Percentiles rank a stretch among this genome's conserved stretches.
Evolutionary conservation across 2,797 vertebrate genomes (phyloP).

Genomic region (Epinephelus coioides): DNA sequence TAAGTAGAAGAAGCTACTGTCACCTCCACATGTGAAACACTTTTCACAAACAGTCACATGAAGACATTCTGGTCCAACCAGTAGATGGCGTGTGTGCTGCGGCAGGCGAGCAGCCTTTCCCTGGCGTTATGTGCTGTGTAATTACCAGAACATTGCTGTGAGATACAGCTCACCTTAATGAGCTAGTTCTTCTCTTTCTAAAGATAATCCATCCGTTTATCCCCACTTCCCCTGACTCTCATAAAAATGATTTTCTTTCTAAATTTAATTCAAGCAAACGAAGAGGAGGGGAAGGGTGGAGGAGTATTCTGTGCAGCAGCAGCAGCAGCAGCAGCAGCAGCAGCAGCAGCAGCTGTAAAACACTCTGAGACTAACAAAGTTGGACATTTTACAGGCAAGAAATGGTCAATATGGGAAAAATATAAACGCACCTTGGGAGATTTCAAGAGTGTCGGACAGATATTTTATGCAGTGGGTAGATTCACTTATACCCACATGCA

Average conservation of each 20-base stretch:
- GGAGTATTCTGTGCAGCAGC: conserved; percentile 3
- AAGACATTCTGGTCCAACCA: conserved; percentile 29
- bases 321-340: conserved; percentile 42
- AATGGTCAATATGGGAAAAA: conserved; percentile 65
- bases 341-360: conserved; percentile 60
- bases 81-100: conserved; percentile 59
- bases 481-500: conserved; percentile 21
- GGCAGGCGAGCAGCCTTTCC: conserved; percentile 48
- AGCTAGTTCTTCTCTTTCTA: conserved; percentile 82
- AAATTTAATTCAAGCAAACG: conserved; percentile 79
- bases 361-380: conserved; percentile 63
- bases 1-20: too few relatives aligned
- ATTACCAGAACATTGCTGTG: conserved; percentile 81
- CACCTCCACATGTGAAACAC: too few relatives aligned
- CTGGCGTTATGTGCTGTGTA: conserved; percentile 74
- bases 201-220: conserved; percentile 84
- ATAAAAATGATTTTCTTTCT: conserved; percentile 84
- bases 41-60: not conserved
- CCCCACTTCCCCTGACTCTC: conserved; percentile 83
- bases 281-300: conserved; percentile 34
- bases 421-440: conserved; percentile 52
- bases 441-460: conserved; percentile 32
- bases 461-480: conserved; percentile 43
- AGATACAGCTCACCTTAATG: conserved; percentile 85
- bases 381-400: conserved; percentile 62